Conservation (phyloP, 2,888 invertebrate species). For the Apodemia hepburni region DNA sequence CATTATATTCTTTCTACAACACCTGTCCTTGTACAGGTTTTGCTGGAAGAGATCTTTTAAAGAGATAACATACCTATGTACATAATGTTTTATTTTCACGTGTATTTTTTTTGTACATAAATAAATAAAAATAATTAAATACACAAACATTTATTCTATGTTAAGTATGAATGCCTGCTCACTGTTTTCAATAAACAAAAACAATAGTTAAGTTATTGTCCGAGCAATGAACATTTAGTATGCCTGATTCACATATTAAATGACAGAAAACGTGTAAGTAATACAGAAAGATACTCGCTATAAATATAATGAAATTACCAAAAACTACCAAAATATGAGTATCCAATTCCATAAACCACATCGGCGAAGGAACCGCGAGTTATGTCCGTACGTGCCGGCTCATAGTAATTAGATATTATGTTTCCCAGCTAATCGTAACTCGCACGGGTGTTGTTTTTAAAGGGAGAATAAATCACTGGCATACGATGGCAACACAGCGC, state of each 20-base stretch:
- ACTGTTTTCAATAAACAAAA: not conserved
- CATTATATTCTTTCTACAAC: no score
- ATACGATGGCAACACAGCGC: conserved; percentile 60
- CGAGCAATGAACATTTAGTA: conserved; percentile 9
- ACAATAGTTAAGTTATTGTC: not conserved
- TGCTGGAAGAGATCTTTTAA: no score
- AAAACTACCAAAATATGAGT: conserved; percentile 78
- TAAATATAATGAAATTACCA: conserved; percentile 35
- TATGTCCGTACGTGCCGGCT: conserved; percentile 74
- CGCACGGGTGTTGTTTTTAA: conserved; percentile 78
- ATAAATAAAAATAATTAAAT: no score
- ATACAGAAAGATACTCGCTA: conserved; percentile 7
- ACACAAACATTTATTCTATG: no score
- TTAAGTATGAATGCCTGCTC: not conserved
- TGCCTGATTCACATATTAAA: conserved; percentile 18
- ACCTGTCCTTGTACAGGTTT: no score
- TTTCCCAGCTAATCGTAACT: conserved; percentile 74
- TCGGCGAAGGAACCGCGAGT: conserved; percentile 72
- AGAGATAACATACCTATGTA: no score
- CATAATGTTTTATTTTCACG: no score
- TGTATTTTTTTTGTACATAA: no score
- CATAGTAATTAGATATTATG: conserved; percentile 80
- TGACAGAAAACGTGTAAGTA: conserved; percentile 18
- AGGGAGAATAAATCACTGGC: conserved; percentile 74
- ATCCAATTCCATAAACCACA: conserved; percentile 78